Percentiles rank a stretch among this genome's conserved stretches.
These are phyloP conservation scores for Macroglossus sobrinus DNA, from an alignment of 2,113 vertebrate species.

Conservation along the genomic window DNA sequence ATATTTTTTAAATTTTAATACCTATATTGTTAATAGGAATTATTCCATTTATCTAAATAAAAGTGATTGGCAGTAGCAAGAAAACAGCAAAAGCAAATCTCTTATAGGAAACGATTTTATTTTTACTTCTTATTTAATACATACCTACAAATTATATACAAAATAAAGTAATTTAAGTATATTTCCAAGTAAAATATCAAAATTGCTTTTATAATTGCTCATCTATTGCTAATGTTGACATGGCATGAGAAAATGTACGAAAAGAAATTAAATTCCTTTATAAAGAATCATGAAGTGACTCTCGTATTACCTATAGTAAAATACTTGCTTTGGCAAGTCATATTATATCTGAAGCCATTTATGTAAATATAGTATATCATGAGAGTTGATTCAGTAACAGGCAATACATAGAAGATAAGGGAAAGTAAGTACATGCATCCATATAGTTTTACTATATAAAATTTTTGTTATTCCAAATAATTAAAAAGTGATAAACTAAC, in stretches of 20 bases:
- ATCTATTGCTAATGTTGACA: neutral
- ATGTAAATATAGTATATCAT: neutral
- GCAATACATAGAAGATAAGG: neutral
- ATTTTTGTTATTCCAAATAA: neutral
- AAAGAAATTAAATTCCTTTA: neutral
- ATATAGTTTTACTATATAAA: neutral
- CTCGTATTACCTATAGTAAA: neutral
- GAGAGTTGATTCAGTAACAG: neutral
- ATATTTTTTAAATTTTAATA: neutral
- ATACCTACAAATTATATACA: neutral
- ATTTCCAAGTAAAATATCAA: neutral
- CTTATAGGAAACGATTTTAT: neutral
- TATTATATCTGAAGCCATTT: neutral
- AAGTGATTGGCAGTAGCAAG: neutral
- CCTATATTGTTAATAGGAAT: neutral
- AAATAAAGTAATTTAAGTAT: neutral
- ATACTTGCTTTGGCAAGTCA: conserved; percentile 2
- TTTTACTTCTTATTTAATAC: neutral
- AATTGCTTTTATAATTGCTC: neutral
- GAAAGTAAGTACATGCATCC: neutral
- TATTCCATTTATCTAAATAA: neutral
- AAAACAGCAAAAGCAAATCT: neutral
- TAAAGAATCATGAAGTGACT: neutral
- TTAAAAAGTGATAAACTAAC: neutral
- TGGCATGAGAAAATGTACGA: neutral